Evolutionary conservation across 2,113 vertebrate species (phyloP).

Genomic region (Hiodon alosoides): DNA sequence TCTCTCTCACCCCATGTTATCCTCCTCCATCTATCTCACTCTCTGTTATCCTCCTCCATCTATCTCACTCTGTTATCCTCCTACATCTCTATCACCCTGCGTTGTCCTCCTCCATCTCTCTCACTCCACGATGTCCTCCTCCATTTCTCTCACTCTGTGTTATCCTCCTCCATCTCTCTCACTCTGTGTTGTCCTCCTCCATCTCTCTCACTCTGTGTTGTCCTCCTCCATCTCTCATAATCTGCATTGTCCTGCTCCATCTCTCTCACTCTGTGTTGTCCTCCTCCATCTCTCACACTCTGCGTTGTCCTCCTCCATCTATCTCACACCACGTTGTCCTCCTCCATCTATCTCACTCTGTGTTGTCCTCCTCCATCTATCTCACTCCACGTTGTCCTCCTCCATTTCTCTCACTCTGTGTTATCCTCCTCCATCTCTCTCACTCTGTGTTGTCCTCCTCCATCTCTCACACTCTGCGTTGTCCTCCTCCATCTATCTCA

Average conservation of each 20-base stretch:
- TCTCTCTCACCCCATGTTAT: background rate
- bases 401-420: background rate
- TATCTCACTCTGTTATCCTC: background rate
- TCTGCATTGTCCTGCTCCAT: background rate
- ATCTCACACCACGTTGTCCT: too few relatives aligned
- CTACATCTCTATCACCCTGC: too few relatives aligned
- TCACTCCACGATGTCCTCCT: background rate
- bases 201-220: background rate
- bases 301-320: too few relatives aligned
- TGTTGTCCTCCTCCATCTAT: too few relatives aligned
- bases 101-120: background rate
- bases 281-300: background rate
- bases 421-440: background rate
- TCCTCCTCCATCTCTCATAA: background rate
- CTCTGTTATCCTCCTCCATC: background rate
- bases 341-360: too few relatives aligned
- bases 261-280: background rate
- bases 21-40: background rate
- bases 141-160: background rate
- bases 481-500: constrained; percentile 13
- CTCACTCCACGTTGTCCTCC: too few relatives aligned
- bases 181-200: constrained; percentile 13
- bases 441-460: background rate
- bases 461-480: background rate
- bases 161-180: background rate